Conservation (phyloP, 2,113 vertebrate species). For the Chaenocephalus aceratus region DNA sequence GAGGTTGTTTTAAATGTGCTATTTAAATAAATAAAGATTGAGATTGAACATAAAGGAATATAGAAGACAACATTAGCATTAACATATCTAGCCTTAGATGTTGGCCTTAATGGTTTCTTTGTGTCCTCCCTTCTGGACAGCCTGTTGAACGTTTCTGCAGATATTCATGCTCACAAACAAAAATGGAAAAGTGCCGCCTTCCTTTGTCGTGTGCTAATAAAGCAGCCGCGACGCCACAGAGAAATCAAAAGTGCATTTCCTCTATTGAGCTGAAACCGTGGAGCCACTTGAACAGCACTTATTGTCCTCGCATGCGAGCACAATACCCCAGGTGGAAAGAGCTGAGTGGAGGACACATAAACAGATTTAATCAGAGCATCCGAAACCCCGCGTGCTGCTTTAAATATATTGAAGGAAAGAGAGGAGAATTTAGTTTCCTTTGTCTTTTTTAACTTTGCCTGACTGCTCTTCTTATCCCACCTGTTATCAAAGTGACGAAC, state of each 20-base stretch:
- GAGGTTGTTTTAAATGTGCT: too few species aligned
- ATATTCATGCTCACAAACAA: constrained; percentile 33
- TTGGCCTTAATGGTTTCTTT: constrained; percentile 25
- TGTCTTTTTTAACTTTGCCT: constrained; percentile 6
- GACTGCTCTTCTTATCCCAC: constrained; percentile 41
- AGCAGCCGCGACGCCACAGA: constrained; percentile 51
- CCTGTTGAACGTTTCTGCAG: constrained; percentile 51
- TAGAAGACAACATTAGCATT: background rate
- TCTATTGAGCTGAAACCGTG: constrained; percentile 50
- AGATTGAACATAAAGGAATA: background rate
- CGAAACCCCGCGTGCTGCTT: background rate
- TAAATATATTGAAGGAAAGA: constrained; percentile 34
- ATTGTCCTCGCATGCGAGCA: constrained; percentile 44
- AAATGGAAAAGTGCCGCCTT: constrained; percentile 20
- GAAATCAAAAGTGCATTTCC: constrained; percentile 64
- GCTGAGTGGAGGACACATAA: constrained; percentile 47
- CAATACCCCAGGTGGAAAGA: constrained; percentile 60
- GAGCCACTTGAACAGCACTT: constrained; percentile 44
- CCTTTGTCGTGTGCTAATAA: constrained; percentile 52
- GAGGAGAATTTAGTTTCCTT: background rate
- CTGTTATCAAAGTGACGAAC: constrained; percentile 54
- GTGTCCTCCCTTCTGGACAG: constrained; percentile 9
- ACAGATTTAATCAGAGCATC: constrained; percentile 53
- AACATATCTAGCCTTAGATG: constrained; percentile 4
- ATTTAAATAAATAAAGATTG: too few species aligned